Evolutionary conservation across 2,113 vertebrate species (phyloP), one percentile per base, ranked within the genome.

Genomic region (Catharus fuscescens): DNA sequence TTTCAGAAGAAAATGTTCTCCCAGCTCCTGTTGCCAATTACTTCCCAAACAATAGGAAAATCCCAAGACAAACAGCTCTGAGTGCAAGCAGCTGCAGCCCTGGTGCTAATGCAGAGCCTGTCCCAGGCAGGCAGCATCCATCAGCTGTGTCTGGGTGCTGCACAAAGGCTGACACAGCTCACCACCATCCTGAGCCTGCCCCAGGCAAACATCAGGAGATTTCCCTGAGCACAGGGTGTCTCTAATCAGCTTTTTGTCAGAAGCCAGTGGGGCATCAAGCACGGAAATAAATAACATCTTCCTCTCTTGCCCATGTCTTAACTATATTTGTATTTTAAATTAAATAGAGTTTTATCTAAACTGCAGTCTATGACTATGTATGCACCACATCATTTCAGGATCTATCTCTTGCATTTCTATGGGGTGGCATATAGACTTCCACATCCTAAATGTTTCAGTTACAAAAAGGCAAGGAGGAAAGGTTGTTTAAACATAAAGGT

Each of bases 191-290:
- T 2, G 3, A 80, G 62, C 54, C 82, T 54, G 71, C 70, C 79
- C 36, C 34, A 29, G 80, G 85, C 86, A 88, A 53, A 16, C 16
- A 80, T 3, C 28, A 5, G 36, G 6, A 9, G 8, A 24, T n/a
- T 57, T 48, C 50, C 67, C 40, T 47, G 7, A 74, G 57, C 50
- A 44, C 16, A 64, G 38, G 3, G n/a, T 28, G 31, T 2, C 29
- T 76, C 60, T 60, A 74, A 91, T 48, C 57, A 79, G 60, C 26
- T 64, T 57, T 92, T 87, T 71, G 76, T 78, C 83, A 93, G 56
- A 86, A 74, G 25, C 10, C 40, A 11, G 34, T 28, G 10, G 21
- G 32, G 32, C 6, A 1, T 24, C 47, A 10, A 20, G 34, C 66
- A 47, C 25, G 34, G 69, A 77, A 88, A 70, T 80, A 76, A 83